Conservation (phyloP, 2,888 invertebrate species). For the Crossocerus cetratus region DNA sequence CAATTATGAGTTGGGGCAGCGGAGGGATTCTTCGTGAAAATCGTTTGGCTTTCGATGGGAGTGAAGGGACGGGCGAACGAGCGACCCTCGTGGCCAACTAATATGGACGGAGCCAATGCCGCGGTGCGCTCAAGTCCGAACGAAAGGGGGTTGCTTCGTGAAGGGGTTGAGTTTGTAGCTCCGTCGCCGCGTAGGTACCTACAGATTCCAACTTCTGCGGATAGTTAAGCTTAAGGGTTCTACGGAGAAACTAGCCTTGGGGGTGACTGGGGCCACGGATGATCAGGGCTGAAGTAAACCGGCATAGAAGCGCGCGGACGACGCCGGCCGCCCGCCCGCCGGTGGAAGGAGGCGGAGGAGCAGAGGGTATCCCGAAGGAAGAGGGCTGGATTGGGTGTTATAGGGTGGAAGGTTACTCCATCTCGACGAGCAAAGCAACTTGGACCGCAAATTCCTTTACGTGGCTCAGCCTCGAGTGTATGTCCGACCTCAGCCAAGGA, state of each 20-base stretch:
- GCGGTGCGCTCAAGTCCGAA: constrained; percentile 39
- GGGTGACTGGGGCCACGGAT: constrained; percentile 64
- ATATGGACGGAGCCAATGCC: constrained; percentile 34
- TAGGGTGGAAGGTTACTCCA: constrained; percentile 51
- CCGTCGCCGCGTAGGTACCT: constrained; percentile 58
- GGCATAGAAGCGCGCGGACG: constrained; percentile 27
- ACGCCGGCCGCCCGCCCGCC: not conserved
- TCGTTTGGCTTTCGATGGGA: constrained; percentile 17
- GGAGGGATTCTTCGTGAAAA: too few relatives aligned
- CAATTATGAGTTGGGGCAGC: too few relatives aligned
- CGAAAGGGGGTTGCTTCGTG: constrained; percentile 43
- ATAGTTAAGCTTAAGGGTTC: constrained; percentile 71
- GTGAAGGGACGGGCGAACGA: constrained; percentile 6
- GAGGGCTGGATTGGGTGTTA: constrained; percentile 46
- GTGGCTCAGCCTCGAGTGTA: constrained; percentile 53
- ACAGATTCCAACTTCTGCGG: constrained; percentile 70
- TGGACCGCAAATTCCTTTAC: constrained; percentile 69
- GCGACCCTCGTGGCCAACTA: constrained; percentile 19
- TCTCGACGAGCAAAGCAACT: constrained; percentile 64
- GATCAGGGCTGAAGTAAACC: constrained; percentile 68
- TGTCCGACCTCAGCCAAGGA: constrained; percentile 49
- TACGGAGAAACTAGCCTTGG: constrained; percentile 66
- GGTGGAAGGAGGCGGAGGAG: constrained; percentile 17
- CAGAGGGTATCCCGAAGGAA: constrained; percentile 26
- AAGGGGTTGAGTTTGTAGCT: constrained; percentile 60